A percentile compares a stretch with the other conserved stretches of the same genome.
These are phyloP conservation scores for Omphaloscelis lunosa DNA, from an alignment of 2,888 invertebrate species.

Conservation along the genomic window DNA sequence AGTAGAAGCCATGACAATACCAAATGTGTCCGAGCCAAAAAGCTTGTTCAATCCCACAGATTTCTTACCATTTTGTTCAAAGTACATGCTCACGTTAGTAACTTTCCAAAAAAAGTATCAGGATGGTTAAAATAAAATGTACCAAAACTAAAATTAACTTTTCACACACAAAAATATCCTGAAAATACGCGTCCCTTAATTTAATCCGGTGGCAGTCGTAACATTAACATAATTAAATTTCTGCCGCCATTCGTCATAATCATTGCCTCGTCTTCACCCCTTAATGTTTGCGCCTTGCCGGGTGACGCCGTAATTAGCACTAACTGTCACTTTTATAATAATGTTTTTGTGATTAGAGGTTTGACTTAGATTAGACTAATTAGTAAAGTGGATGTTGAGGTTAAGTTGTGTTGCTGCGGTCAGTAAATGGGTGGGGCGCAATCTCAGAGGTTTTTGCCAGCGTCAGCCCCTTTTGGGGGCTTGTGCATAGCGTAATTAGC, in stretches of 20 bases:
- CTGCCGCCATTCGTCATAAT: slow-evolving; percentile 72
- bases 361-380: slow-evolving; percentile 8
- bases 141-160: slow-evolving; percentile 3
- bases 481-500: not conserved
- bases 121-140: too few relatives aligned
- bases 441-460: not conserved
- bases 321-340: slow-evolving; percentile 44
- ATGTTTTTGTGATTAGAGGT: slow-evolving; percentile 35
- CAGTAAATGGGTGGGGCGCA: not conserved
- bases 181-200: slow-evolving; percentile 19
- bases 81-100: too few relatives aligned
- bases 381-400: not conserved
- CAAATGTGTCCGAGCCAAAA: too few relatives aligned
- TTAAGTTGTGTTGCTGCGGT: not conserved
- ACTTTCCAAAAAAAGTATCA: too few relatives aligned
- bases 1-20: too few relatives aligned
- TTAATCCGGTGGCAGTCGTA: slow-evolving; percentile 26
- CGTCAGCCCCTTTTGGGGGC: not conserved
- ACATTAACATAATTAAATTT: slow-evolving; percentile 70
- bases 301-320: slow-evolving; percentile 38
- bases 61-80: too few relatives aligned
- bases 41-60: too few relatives aligned
- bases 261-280: slow-evolving; percentile 64
- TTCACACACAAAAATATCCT: not conserved
- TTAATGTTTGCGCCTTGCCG: slow-evolving; percentile 50